These are phyloP conservation scores for Naja naja DNA, from an alignment of 2,113 vertebrate genomes.

Conservation along the genomic window DNA sequence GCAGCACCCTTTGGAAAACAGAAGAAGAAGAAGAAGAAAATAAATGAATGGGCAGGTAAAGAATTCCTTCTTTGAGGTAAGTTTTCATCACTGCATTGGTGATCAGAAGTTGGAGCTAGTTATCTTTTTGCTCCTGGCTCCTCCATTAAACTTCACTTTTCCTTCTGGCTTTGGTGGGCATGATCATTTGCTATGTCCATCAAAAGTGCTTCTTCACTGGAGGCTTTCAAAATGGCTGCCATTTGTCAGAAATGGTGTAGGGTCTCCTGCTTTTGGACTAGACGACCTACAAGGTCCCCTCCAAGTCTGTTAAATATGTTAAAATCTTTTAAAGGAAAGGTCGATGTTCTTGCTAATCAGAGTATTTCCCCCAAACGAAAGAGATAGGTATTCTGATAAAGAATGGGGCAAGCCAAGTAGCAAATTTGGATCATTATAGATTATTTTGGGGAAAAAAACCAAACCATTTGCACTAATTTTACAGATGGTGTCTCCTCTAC, in stretches of 20 bases:
- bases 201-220: background rate
- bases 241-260: too few species aligned
- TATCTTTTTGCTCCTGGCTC: background rate
- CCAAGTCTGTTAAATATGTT: too few species aligned
- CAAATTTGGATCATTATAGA: background rate
- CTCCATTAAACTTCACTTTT: background rate
- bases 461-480: background rate
- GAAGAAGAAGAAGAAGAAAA: background rate
- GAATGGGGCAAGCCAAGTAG: background rate
- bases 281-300: too few species aligned
- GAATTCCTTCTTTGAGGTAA: background rate
- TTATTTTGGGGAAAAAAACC: background rate
- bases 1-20: conserved; percentile 66
- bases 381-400: background rate
- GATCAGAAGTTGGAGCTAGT: background rate
- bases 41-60: too few species aligned
- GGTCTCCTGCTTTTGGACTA: too few species aligned
- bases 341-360: background rate
- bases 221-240: too few species aligned
- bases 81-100: background rate
- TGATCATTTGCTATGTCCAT: background rate
- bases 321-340: background rate
- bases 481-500: background rate
- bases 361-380: background rate
- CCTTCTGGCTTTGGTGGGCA: background rate